phyloP scores from a whole-genome alignment of 2,888 invertebrate species.

The Drosophila peninsularis region DNA sequence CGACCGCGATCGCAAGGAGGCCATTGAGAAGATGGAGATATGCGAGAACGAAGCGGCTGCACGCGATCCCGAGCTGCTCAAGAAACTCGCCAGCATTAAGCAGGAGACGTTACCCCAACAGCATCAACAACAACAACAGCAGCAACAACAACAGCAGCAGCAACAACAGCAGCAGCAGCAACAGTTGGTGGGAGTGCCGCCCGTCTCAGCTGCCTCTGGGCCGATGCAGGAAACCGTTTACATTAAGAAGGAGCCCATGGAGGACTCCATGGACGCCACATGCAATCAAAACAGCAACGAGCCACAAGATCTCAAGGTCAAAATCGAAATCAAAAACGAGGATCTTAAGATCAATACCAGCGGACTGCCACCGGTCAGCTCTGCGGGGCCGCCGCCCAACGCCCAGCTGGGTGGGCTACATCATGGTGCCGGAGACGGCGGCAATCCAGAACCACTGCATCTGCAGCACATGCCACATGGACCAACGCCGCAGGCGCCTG shows the following conservation, averaged over 20 bases:
- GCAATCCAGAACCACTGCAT: constrained; percentile 81
- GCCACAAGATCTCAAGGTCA: constrained; percentile 90
- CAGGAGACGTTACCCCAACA: constrained; percentile 80
- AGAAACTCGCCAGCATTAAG: constrained; percentile 84
- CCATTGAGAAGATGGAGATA: constrained; percentile 75
- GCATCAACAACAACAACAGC: constrained; percentile 32
- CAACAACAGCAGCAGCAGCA: constrained; percentile 41
- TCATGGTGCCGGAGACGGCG: constrained; percentile 72
- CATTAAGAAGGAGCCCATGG: constrained; percentile 85
- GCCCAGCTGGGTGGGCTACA: constrained; percentile 53
- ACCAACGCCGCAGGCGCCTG: constrained; percentile 67
- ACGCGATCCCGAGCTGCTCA: constrained; percentile 84
- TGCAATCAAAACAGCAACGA: constrained; percentile 86
- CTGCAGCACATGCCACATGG: constrained; percentile 75
- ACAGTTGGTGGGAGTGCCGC: constrained; percentile 37
- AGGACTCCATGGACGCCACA: constrained; percentile 84
- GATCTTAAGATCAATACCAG: constrained; percentile 74
- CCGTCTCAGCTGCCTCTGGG: constrained; percentile 43
- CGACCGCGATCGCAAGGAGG: constrained; percentile 78
- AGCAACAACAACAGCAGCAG: constrained; percentile 67
- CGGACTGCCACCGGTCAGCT: constrained; percentile 47
- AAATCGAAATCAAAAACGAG: constrained; percentile 87
- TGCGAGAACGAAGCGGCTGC: constrained; percentile 51
- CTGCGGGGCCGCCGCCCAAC: constrained; percentile 45
- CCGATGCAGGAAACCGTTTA: constrained; percentile 86